These are phyloP conservation scores for Monomorium pharaonis DNA, from an alignment of 1,140 invertebrate genomes.

Conservation along the genomic window DNA sequence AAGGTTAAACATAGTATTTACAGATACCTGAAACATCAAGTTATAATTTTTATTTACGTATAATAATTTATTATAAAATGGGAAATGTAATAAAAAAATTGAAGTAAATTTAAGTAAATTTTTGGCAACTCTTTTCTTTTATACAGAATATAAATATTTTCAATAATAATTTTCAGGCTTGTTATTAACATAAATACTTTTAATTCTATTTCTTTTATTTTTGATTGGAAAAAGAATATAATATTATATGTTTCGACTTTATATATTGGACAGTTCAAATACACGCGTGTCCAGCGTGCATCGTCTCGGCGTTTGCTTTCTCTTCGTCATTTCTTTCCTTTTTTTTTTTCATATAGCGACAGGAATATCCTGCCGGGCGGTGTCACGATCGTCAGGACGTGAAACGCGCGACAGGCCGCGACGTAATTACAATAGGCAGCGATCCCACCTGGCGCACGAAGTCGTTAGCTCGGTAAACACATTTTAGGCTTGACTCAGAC, in stretches of 20 bases:
- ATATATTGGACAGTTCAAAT: not conserved
- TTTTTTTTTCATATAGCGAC: constrained; percentile 4
- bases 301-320: not conserved
- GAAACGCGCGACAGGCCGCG: constrained; percentile 69
- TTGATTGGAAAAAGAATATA: not conserved
- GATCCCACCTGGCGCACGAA: constrained; percentile 78
- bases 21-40: too few relatives aligned
- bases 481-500: constrained; percentile 75
- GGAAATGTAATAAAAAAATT: too few relatives aligned
- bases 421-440: constrained; percentile 78
- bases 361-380: constrained; percentile 12
- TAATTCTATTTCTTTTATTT: not conserved
- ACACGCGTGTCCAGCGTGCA: not conserved
- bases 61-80: too few relatives aligned
- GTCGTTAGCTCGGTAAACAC: constrained; percentile 80
- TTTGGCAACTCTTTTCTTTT: too few relatives aligned
- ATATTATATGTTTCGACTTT: not conserved
- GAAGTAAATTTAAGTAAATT: too few relatives aligned
- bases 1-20: too few relatives aligned
- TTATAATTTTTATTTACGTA: too few relatives aligned
- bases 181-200: not conserved
- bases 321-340: not conserved
- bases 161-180: not conserved
- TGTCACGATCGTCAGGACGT: constrained; percentile 40
- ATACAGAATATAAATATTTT: not conserved